Evolutionary conservation across 2,797 vertebrate species (phyloP).

Genomic region (Macrochelys suwanniensis): DNA sequence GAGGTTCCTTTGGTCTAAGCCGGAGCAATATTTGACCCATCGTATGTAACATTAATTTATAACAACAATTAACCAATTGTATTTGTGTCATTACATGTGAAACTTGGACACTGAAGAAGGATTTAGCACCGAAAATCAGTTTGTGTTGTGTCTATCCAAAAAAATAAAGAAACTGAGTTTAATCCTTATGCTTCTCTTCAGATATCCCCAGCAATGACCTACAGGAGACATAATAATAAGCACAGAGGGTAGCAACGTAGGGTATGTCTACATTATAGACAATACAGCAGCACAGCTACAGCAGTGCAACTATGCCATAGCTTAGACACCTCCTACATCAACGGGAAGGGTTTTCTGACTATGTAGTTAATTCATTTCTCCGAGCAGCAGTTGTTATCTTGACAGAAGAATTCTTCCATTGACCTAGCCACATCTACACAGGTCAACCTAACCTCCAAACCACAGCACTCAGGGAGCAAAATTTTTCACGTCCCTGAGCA

Average conservation of each 20-base stretch:
- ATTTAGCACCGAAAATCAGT: background rate
- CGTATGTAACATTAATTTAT: background rate
- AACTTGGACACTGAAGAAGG: background rate
- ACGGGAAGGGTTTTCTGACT: background rate
- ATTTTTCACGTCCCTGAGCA: background rate
- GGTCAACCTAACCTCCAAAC: background rate
- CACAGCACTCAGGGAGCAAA: background rate
- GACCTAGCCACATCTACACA: background rate
- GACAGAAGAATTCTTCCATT: background rate
- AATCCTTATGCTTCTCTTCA: too few relatives aligned
- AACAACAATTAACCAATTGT: background rate
- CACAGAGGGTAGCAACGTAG: background rate
- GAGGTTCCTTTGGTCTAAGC: fast-evolving
- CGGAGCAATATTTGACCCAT: fast-evolving
- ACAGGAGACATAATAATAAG: background rate
- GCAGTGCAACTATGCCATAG: background rate
- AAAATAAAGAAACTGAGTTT: background rate
- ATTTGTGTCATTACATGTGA: background rate
- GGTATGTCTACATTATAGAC: background rate
- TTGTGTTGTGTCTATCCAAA: too few relatives aligned
- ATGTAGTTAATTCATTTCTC: background rate
- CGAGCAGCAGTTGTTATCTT: background rate
- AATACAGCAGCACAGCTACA: background rate
- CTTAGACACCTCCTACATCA: background rate
- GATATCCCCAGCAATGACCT: background rate